Base-by-base conservation (phyloP, 2,888 invertebrate genomes). In the Empis livida region DNA sequence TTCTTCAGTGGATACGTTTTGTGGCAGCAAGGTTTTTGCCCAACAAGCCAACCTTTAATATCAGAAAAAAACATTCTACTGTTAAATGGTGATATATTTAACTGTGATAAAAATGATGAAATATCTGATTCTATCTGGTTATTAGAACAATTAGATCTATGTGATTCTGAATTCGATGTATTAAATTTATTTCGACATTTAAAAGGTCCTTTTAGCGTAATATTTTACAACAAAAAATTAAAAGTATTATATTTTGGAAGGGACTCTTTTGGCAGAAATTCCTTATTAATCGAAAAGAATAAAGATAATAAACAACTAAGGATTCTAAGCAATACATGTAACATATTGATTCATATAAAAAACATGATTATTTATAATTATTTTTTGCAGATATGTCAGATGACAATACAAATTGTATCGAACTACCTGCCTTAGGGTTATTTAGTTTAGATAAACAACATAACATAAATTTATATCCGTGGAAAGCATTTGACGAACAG, bases 11-110 rank as follows among this genome's bases (percentile, higher is more conserved):
- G 77, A 10, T 71, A 75, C 53, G 84, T 93, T 9, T 71, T 95
- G 43, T 92, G 93, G 85, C 82, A 89, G 67, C 88, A 93, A 71
- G 94, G 94, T 4, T 50, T 54, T 1, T 47, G 64, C 15, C 60
- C 80, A 3, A 74, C 75, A 3, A 56, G 59, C 30, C 95, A 95
- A 63, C 95, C 95, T 1, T 45, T 76, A 23, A 74, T 78, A 62
- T 66, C 68, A 10, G 62, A 73, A 35, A 71, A 74, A 20, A 81
- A 84, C 52, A 62, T 83, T 46, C 71, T 95, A 47, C 65, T 92
- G 17, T 92, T 85, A 73, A 95, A 95, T 73, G 95, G 94, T 27
- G 94, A 96, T 69, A 77, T 91, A 54, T 94, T 84, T 70, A 78
- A 71, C 37, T 52, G 73, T 55, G 62, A 71, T 30, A 65, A 71